Base-by-base conservation (phyloP, 2,797 vertebrate genomes). In the Babyrousa celebensis region DNA sequence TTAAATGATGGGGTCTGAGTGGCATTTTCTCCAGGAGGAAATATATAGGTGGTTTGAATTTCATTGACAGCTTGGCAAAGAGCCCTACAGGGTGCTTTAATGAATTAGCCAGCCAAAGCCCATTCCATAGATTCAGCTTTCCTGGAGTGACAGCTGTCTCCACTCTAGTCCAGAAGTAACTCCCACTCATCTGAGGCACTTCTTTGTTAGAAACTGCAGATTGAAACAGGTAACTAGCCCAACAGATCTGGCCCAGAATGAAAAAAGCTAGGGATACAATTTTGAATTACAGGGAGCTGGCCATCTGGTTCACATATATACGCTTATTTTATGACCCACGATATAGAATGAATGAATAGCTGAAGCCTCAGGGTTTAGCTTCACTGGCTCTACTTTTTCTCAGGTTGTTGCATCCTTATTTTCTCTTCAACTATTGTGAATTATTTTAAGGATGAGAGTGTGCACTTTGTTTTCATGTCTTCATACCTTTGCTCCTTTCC, bases 1-100 rank as follows among this genome's bases (percentile, higher is more conserved):
- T 98, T 98, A 98, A 98, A 98, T 98, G 97, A 98, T 98, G 97
- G 97, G 97, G 97, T 98, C 98, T 98, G 98, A 98, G 98, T 96
- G 97, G 95, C 92, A 92, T 97, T 75, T 68, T 98, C 97, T 97
- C 95, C 32, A 25, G 80, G 96, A 77, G 94, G 97, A 98, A 98
- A 98, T 97, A 94, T 54, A 95, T 94, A 98, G 97, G 40, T 77
- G 29, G 29, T 54, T n/a, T 90, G 74, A 60, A 43, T 52, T 74
- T 82, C 23, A 82, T 85, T 18, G 93, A 94, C 96, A 93, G 96
- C 70, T 96, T 98, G 93, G 96, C 96, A 98, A 95, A 0, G 5
- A 96, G 97, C 97, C 97, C 97, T 96, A 97, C 86, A 98, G 98
- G 96, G 96, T 98, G 95, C 98, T 91, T 78, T 80, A 92, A 62